Base-by-base conservation (phyloP, 2,888 invertebrate species). In the Tenthredo amoena region DNA sequence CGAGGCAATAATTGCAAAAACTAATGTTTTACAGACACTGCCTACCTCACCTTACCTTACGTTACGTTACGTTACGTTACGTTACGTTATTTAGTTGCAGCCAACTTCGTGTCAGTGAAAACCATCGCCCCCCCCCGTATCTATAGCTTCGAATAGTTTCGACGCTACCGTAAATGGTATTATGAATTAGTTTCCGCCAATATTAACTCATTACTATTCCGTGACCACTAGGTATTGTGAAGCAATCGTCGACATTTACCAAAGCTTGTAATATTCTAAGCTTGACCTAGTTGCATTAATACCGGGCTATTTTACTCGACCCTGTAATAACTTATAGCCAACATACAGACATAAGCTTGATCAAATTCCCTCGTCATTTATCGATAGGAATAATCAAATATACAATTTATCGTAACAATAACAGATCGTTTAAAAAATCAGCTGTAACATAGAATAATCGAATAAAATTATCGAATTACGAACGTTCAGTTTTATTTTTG, bases 1-100 rank as follows among this genome's bases (percentile, higher is more conserved):
- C 88, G 89, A 87, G 88, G 89, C 88, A 89, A 88, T 90, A 89
- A 91, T 91, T 89, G 89, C 87, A 88, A 89, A 90, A 90, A 87
- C 85, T 87, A 85, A 87, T 87, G 89, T 88, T 91, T 88, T 87
- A 10, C 88, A 85, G 87, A 15, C 9, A 68, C 85, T 85, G 87
- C 76, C 84, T 86, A 77, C 15, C 12, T 62, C 26, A 62, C 26
- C 12, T 26, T 58, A 58, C 21, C 21, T 58, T 58, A 58, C 15
- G 9, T 62, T 26, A 62, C 9, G n/a, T n/a, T n/a, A 18, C 18
- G 15, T 15, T 55, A 4, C 15, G 50, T 55, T 55, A 55, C 43
- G 50, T 55, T 55, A 55, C 26, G 65, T 65, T 65, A 65, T 37
- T 71, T 71, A 71, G 71, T 71, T 71, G 71, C 71, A 37, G 18